Evolutionary conservation across 2,888 invertebrate genomes (phyloP).

Genomic region (Pterostichus madidus): DNA sequence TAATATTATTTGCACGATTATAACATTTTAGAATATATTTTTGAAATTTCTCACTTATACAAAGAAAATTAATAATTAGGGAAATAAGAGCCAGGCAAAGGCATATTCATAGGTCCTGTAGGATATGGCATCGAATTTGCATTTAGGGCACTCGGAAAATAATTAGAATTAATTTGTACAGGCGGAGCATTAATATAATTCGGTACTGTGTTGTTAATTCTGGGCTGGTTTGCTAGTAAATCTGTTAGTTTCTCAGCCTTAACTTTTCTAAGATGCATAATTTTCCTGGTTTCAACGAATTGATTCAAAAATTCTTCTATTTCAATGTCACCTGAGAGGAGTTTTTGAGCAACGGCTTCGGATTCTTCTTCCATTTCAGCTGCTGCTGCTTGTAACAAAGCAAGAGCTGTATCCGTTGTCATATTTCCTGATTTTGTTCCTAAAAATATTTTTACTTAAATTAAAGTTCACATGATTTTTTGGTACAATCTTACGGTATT

Average conservation of each 20-base stretch:
- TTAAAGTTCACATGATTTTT: background rate
- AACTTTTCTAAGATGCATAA: conserved; percentile 90
- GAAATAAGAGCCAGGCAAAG: conserved; percentile 81
- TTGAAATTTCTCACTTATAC: background rate
- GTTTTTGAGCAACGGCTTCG: conserved; percentile 89
- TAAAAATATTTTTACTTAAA: conserved; percentile 73
- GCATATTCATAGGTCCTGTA: conserved; percentile 87
- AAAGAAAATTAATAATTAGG: conserved; percentile 55
- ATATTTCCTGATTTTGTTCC: conserved; percentile 88
- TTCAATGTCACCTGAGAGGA: conserved; percentile 85
- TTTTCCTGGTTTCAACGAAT: conserved; percentile 87
- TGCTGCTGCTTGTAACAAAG: conserved; percentile 93
- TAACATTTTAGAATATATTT: too few relatives aligned
- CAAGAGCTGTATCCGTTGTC: conserved; percentile 91
- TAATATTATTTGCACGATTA: too few relatives aligned
- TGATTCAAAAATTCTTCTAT: conserved; percentile 92
- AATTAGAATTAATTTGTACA: conserved; percentile 75
- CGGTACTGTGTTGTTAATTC: conserved; percentile 70
- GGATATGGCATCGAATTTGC: conserved; percentile 83
- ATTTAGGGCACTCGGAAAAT: conserved; percentile 77
- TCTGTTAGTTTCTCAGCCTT: conserved; percentile 97
- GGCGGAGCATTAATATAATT: conserved; percentile 76
- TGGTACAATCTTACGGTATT: conserved; percentile 84
- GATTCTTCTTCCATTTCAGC: conserved; percentile 96
- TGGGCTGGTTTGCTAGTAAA: conserved; percentile 78